phyloP scores from a whole-genome alignment of 2,888 invertebrate genomes.

The Tyria jacobaeae region DNA sequence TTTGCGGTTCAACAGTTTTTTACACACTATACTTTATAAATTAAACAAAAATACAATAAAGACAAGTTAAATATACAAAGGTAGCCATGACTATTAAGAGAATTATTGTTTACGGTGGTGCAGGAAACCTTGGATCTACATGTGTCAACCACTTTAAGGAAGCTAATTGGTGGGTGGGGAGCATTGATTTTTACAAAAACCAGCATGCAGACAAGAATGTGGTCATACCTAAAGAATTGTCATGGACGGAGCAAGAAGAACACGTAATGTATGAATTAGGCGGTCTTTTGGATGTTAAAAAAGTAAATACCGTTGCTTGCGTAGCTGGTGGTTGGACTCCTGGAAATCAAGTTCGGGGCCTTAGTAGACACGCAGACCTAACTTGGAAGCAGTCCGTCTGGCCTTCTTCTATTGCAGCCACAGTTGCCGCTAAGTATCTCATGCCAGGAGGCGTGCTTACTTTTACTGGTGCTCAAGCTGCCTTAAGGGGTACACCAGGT shows the following conservation, averaged over 20 bases:
- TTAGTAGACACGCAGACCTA: slow-evolving; percentile 95
- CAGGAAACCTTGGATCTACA: slow-evolving; percentile 96
- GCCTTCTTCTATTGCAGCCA: slow-evolving; percentile 96
- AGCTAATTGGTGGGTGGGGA: slow-evolving; percentile 96
- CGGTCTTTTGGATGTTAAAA: slow-evolving; percentile 90
- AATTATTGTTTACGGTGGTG: slow-evolving; percentile 97
- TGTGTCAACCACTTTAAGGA: slow-evolving; percentile 96
- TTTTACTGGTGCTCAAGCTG: slow-evolving; percentile 98
- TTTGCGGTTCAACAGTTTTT: background rate
- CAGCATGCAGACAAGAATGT: slow-evolving; percentile 97
- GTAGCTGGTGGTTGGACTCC: slow-evolving; percentile 99
- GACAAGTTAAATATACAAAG: background rate
- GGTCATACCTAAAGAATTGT: slow-evolving; percentile 91
- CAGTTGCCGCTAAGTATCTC: slow-evolving; percentile 94
- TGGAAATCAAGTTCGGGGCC: slow-evolving; percentile 96
- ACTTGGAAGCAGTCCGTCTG: slow-evolving; percentile 99
- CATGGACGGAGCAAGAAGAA: slow-evolving; percentile 92
- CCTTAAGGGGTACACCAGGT: slow-evolving; percentile 93
- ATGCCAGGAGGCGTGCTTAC: slow-evolving; percentile 96
- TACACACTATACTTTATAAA: background rate
- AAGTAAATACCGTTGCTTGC: slow-evolving; percentile 98
- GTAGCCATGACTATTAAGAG: slow-evolving; percentile 86
- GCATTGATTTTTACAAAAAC: slow-evolving; percentile 93
- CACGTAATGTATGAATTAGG: slow-evolving; percentile 90
- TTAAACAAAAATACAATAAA: background rate